Evolutionary conservation across 2,113 vertebrate genomes (phyloP), one percentile per base, ranked within the genome.

Genomic region (Peucedramus taeniatus): DNA sequence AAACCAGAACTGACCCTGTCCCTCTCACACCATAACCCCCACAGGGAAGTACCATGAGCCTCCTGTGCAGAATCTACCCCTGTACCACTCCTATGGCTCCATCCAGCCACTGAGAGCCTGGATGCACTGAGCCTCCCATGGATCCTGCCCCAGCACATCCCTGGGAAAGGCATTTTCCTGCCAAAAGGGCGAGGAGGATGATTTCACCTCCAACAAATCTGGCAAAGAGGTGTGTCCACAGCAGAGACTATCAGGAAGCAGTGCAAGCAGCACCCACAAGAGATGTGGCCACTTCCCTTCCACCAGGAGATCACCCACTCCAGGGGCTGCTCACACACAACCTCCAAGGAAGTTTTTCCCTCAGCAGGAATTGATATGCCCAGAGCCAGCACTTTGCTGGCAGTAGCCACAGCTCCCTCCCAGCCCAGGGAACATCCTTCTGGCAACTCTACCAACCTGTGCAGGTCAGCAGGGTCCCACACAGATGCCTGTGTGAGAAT

Each of bases 1-100:
- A 8, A 87, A 16, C 12, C 76, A 91, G 83, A 85, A 28, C 37
- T 64, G 81, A 24, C 9, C 31, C 53, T 0, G 0, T 15, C 13
- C 30, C 33, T 78, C 51, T 61, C 1, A 0, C 60, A 53, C 42
- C 2, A 1, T 27, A 61, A 28, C 33, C 1, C 4, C 13, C 40
- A n/a, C 28, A 59, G 56, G 44, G 33, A 65, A 91, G 35, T 3
- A 53, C 31, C 33, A 17, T 1, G 3, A 74, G 35, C 23, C 19
- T 60, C 49, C 33, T 18, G 18, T 28, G 61, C 4, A 13, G 57
- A 83, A 51, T 15, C 28, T 1, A 49, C 10, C 18, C 31, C 56
- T 49, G 33, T 5, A 23, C 2, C 5, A 50, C 39, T 61, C 21
- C 51, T n/a, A 17, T 15, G 53, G 40, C 79, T 35, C 49, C 61